These are phyloP conservation scores for Parazoanthus darwini DNA, from an alignment of 92 coral and sea anemone species.

Conservation along the genomic window DNA sequence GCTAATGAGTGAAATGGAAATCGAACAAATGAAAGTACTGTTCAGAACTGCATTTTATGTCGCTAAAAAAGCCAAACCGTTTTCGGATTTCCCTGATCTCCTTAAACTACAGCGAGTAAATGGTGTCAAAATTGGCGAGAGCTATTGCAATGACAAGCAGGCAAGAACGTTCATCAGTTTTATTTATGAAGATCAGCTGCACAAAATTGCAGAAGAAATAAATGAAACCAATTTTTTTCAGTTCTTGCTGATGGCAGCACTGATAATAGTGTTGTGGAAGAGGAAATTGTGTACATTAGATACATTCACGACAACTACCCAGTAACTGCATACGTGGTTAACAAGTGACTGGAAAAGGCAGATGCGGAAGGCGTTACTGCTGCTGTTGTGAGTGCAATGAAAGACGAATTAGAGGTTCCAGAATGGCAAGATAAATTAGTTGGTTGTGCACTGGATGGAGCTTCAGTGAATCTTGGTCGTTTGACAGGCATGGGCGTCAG, in stretches of 20 bases:
- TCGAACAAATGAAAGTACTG: too few relatives aligned
- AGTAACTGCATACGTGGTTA: constrained; percentile 10
- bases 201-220: constrained; percentile 19
- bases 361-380: constrained; percentile 18
- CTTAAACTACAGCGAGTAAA: too few relatives aligned
- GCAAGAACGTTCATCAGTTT: constrained; percentile 27
- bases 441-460: constrained; percentile 18
- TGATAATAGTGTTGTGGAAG: constrained; percentile 37
- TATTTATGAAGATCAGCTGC: constrained; percentile 27
- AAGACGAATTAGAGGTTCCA: constrained; percentile 8
- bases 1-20: too few relatives aligned
- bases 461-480: neutral
- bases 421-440: constrained; percentile 16
- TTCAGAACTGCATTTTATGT: too few relatives aligned
- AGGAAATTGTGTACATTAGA: constrained; percentile 43
- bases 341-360: constrained; percentile 13
- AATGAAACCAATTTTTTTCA: constrained; percentile 28
- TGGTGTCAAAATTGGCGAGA: constrained; percentile 33
- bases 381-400: constrained; percentile 10
- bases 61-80: too few relatives aligned
- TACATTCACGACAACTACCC: constrained; percentile 17
- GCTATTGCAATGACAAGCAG: constrained; percentile 32
- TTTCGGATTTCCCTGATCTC: too few relatives aligned
- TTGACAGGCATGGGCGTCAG: constrained; percentile 6
- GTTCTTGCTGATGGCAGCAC: constrained; percentile 43